Base-by-base conservation (phyloP, 2,113 vertebrate genomes). In the Tachysurus vachellii region DNA sequence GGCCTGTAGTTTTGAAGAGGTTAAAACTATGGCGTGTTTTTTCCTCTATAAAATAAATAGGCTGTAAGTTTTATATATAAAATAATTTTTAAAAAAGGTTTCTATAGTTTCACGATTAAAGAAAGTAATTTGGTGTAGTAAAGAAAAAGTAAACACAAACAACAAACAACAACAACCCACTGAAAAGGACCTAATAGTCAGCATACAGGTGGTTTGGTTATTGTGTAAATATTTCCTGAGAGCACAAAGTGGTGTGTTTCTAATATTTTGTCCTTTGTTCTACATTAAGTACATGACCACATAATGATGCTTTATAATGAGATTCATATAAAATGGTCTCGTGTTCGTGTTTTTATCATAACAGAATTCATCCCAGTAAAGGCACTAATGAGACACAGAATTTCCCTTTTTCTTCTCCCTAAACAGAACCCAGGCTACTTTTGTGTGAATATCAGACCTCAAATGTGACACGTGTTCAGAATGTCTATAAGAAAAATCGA, bases 1-100 rank as follows among this genome's bases (percentile, higher is more conserved):
- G 79, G 79, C 79, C 79, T 81, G 56, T 81, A 42, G 79, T 42
- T 80, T 79, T 50, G 47, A 79, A 79, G n/a, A 54, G 50, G 75
- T 79, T 80, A 21, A 57, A 57, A 80, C 77, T 81, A 26, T 81
- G 79, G 31, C 31, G 79, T 81, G 79, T 54, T 31, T 42, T 23
- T 6, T 13, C 6, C 6, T 1, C 36, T 2, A 36, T 36, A 1
- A 36, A 36, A 36, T n/a, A 36, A 36, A 36, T 1, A 36, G 2
- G 36, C 36, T 36, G 36, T 36, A 36, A 36, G 36, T 36, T 36
- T 36, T 36, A 36, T 36, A 1, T 36, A 36, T 1, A 36, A 9
- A 2, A 23, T 14, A 66, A 66, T 1, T 10, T 64, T 28, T 64
- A 0, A 2, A 8, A 56, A 56, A 56, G 14, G 16, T 19, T 57